Conservation (phyloP, 2,113 vertebrate genomes). For the Platichthys stellatus region DNA sequence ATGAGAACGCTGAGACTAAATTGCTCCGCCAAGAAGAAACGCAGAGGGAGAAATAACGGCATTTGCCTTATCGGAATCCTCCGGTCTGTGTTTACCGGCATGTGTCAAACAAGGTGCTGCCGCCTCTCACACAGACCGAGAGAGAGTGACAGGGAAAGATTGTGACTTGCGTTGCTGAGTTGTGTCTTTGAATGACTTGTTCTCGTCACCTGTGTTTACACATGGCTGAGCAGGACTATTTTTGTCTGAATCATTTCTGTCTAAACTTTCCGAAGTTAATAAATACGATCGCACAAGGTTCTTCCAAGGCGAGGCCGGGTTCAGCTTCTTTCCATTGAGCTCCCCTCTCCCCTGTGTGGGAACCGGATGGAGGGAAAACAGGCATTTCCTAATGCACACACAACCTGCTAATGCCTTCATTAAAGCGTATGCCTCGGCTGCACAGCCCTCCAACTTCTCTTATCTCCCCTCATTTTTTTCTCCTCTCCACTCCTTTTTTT, state of each 20-base stretch:
- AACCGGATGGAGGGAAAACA: conserved; percentile 6
- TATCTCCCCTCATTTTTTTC: conserved; percentile 23
- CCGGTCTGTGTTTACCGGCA: conserved; percentile 47
- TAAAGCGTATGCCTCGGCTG: conserved; percentile 23
- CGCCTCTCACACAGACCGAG: conserved; percentile 32
- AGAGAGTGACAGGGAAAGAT: conserved; percentile 24
- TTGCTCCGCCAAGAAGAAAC: conserved; percentile 62
- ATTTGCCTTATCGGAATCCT: conserved; percentile 48
- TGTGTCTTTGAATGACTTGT: conserved; percentile 35
- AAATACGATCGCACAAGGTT: conserved; percentile 5
- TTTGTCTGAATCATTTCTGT: conserved; percentile 28
- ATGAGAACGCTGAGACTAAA: conserved; percentile 64
- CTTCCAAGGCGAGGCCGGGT: conserved; percentile 30
- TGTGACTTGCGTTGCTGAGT: conserved; percentile 39
- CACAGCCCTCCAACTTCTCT: not conserved
- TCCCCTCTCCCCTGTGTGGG: not conserved
- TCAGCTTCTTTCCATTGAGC: conserved; percentile 8
- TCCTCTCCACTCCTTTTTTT: not conserved
- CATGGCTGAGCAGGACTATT: conserved; percentile 32
- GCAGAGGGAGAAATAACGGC: conserved; percentile 50
- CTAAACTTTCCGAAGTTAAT: conserved; percentile 39
- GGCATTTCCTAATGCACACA: conserved; percentile 23
- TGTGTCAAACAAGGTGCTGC: conserved; percentile 52
- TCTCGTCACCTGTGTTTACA: conserved; percentile 33
- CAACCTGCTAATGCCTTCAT: conserved; percentile 35